A percentile compares a stretch with the other conserved stretches of the same genome.
Evolutionary conservation across 2,888 invertebrate genomes (phyloP).

Genomic region (Nemapogon koenigi): DNA sequence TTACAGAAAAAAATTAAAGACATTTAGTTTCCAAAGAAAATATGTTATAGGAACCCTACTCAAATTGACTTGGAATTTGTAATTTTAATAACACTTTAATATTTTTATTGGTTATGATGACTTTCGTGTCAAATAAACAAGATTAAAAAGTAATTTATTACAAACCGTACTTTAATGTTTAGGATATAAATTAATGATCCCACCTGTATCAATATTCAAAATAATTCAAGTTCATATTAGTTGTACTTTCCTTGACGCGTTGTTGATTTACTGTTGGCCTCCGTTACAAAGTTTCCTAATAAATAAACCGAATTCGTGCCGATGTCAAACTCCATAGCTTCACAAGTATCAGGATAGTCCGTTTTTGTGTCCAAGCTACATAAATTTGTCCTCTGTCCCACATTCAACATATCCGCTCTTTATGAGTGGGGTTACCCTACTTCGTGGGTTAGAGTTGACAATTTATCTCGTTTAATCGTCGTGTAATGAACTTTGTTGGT

Average conservation of each 20-base stretch:
- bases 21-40: too few species aligned
- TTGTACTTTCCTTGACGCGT: constrained; percentile 35
- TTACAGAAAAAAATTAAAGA: too few species aligned
- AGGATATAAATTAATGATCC: too few species aligned
- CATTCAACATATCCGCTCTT: constrained; percentile 44
- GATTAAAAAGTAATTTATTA: too few species aligned
- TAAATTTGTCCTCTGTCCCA: constrained; percentile 47
- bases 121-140: too few species aligned
- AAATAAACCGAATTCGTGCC: constrained; percentile 57
- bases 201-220: constrained; percentile 22
- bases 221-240: constrained; percentile 25
- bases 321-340: constrained; percentile 50
- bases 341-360: constrained; percentile 40
- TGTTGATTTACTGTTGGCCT: constrained; percentile 49
- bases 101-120: too few species aligned
- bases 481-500: constrained; percentile 40
- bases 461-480: constrained; percentile 52
- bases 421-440: constrained; percentile 50
- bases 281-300: constrained; percentile 53
- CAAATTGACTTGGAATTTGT: too few species aligned
- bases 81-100: too few species aligned
- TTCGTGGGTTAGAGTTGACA: constrained; percentile 37
- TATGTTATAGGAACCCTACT: too few species aligned
- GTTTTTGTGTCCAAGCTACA: constrained; percentile 47
- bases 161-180: too few species aligned